phyloP scores from a whole-genome alignment of 2,888 invertebrate genomes.

The Plutella xylostella region DNA sequence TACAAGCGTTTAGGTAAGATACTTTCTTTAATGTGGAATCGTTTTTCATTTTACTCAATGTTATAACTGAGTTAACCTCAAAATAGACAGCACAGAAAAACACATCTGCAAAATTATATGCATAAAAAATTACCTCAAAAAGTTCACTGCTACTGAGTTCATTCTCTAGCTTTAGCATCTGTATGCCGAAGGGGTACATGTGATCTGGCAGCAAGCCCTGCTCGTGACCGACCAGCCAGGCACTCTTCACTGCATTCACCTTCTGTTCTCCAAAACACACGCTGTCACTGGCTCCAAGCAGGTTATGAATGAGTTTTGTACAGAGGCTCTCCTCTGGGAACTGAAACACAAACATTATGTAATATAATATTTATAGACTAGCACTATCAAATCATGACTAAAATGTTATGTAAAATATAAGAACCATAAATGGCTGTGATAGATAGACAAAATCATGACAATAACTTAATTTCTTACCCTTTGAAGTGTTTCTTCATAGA shows the following conservation, averaged over 20 bases:
- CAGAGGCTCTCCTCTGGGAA: conserved; percentile 50
- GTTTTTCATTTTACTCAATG: too few relatives aligned
- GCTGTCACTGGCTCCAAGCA: conserved; percentile 34
- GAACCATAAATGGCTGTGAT: too few relatives aligned
- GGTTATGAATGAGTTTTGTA: conserved; percentile 48
- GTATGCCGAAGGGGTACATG: conserved; percentile 54
- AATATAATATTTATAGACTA: not conserved
- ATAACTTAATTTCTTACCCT: too few relatives aligned
- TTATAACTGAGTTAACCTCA: not conserved
- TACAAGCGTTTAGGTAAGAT: too few relatives aligned
- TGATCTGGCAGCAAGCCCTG: conserved; percentile 43
- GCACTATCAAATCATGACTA: not conserved
- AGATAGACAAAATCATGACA: too few relatives aligned
- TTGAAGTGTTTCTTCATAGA: conserved; percentile 50
- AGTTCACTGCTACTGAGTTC: conserved; percentile 34
- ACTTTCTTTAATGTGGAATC: too few relatives aligned
- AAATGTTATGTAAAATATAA: too few relatives aligned
- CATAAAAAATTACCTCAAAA: conserved; percentile 30
- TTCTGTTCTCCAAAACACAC: conserved; percentile 39
- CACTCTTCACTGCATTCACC: conserved; percentile 44
- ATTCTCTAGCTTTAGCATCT: conserved; percentile 42
- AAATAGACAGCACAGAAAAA: too few relatives aligned
- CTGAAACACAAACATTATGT: conserved; percentile 23
- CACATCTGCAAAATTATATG: not conserved
- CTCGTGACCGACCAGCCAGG: conserved; percentile 50